Base-by-base conservation (phyloP, 2,113 vertebrate species). In the Tachysurus vachellii region DNA sequence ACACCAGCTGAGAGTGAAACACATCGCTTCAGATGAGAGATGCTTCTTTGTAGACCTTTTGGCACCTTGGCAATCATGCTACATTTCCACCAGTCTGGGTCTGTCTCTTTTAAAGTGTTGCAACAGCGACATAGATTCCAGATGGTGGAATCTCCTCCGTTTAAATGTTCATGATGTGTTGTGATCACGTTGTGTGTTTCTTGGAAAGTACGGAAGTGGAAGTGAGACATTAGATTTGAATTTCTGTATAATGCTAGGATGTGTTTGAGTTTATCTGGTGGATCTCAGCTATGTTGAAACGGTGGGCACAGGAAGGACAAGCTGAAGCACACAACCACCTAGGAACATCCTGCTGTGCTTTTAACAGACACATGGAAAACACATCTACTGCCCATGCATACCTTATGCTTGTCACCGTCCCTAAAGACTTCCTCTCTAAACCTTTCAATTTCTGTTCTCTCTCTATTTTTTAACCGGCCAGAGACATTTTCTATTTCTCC, bases 371-470 rank as follows among this genome's bases (percentile, higher is more conserved):
- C 53, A 61, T 82, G 75, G 70, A 82, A 86, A 28, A 81, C 73
- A 79, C 80, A 80, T 90, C 86, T 86, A 88, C 83, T 80, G 82
- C 66, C 75, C 88, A 91, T 91, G 90, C 83, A 91, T 87, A 89
- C 77, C 84, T 87, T 90, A 91, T 81, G 61, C 28, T n/a, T 44
- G 83, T 85, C 83, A 71, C 73, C 2, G 84, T 90, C 88, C 86
- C 90, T n/a, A 82, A 44, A 84, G 86, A 86, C 66, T n/a, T 83
- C 31, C 70, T 88, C 70, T 84, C 59, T 86, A 54, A 86, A 85
- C 76, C 84, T 86, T 89, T 89, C 75, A 83, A 77, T 77, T 84
- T 88, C 80, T 82, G 13, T 80, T 70, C 85, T 36, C 44, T 47
- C 84, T 70, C 68, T 73, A 81, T 88, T 84, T 86, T 76, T 81